A percentile compares a stretch with the other conserved stretches of the same genome.
phyloP scores from a whole-genome alignment of 2,888 invertebrate genomes.

The Cremastinae sp. region DNA sequence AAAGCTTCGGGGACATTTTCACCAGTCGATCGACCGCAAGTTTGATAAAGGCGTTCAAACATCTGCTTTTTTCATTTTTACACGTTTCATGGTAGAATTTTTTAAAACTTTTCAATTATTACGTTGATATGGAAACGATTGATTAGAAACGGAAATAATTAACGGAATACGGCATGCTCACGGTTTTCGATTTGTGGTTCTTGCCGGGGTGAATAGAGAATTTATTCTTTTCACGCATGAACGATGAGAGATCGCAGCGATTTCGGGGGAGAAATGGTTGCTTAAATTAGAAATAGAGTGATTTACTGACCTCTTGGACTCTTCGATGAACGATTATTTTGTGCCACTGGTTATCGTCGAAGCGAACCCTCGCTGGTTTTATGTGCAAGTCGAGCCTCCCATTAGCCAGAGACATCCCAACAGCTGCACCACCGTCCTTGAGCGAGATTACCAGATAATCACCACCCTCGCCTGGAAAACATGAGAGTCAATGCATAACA shows the following conservation, averaged over 20 bases:
- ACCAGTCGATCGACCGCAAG: background rate
- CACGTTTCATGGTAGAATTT: too few species aligned
- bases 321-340: conserved; percentile 93
- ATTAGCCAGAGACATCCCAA: conserved; percentile 94
- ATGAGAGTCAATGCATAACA: conserved; percentile 27
- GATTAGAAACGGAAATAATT: conserved; percentile 8
- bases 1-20: conserved; percentile 32
- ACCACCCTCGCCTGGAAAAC: conserved; percentile 88
- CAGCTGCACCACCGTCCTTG: conserved; percentile 92
- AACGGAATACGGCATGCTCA: background rate
- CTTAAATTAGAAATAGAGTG: background rate
- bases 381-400: conserved; percentile 95
- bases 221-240: too few species aligned
- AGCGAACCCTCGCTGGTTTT: conserved; percentile 92
- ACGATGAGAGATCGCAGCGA: background rate
- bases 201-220: too few species aligned
- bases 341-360: conserved; percentile 98
- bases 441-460: conserved; percentile 95
- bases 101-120: conserved; percentile 47
- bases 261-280: background rate
- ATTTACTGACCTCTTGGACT: conserved; percentile 90
- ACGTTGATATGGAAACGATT: conserved; percentile 25
- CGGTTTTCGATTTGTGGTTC: too few species aligned
- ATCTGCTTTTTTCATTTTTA: too few species aligned
- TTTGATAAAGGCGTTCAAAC: too few species aligned